These are phyloP conservation scores for Bufo gargarizans DNA, from an alignment of 2,113 vertebrate species.

Conservation along the genomic window DNA sequence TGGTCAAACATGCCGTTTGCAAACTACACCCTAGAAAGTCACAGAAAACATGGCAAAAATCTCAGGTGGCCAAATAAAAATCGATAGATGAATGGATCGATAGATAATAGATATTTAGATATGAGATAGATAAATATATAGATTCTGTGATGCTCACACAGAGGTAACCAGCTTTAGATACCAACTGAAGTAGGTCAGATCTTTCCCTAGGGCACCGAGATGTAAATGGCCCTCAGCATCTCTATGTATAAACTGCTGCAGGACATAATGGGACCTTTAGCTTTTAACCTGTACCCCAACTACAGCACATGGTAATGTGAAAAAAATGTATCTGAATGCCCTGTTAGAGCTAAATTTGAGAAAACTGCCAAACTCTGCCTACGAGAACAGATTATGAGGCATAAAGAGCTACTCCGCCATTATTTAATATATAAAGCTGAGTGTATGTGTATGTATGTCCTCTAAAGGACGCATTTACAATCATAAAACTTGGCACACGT, in stretches of 20 bases:
- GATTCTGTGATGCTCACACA: not conserved
- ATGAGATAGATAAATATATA: not conserved
- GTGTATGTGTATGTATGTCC: too few species aligned
- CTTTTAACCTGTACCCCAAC: not conserved
- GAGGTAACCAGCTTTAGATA: not conserved
- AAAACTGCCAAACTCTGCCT: not conserved
- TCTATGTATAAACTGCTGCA: not conserved
- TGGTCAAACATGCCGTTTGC: too few species aligned
- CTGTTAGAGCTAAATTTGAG: too few species aligned
- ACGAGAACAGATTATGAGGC: not conserved
- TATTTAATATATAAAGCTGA: too few species aligned
- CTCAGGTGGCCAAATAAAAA: too few species aligned
- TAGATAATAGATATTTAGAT: too few species aligned
- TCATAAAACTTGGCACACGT: too few species aligned
- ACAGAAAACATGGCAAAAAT: too few species aligned
- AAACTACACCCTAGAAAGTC: too few species aligned
- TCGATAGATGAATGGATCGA: too few species aligned
- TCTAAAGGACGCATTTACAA: too few species aligned
- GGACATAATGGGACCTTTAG: not conserved
- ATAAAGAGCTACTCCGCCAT: not conserved
- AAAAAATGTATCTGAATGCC: not conserved
- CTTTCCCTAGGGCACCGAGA: not conserved
- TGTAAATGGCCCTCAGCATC: not conserved
- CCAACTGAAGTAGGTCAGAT: slow-evolving; percentile 1
- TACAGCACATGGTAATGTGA: not conserved